Percentiles rank a stretch among this genome's conserved stretches.
phyloP scores from a whole-genome alignment of 2,113 vertebrate genomes.

The Zosterops hypoxanthus region DNA sequence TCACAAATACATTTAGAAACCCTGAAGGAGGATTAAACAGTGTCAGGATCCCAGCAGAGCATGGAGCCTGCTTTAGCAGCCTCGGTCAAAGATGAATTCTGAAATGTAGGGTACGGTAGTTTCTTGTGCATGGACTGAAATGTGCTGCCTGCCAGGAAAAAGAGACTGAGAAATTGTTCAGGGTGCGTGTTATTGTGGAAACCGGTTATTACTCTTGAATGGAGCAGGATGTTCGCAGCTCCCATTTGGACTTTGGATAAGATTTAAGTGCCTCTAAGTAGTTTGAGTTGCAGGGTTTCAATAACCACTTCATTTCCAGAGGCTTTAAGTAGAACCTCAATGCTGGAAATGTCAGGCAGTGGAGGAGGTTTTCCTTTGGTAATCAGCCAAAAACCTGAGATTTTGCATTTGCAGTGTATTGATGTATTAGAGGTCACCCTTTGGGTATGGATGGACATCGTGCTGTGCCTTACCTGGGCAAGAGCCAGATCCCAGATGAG shows the following conservation, averaged over 20 bases:
- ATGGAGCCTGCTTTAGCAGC: accelerated
- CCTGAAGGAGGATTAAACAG: neutral
- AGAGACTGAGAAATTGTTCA: neutral
- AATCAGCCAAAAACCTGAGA: neutral
- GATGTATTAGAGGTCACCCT: neutral
- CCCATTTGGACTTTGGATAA: neutral
- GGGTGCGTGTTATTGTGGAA: accelerated
- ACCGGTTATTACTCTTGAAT: neutral
- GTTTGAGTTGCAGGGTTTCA: neutral
- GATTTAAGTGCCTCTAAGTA: neutral
- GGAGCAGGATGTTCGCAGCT: neutral
- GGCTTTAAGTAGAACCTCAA: neutral
- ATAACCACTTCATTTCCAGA: neutral
- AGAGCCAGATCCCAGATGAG: neutral
- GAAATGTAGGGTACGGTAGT: neutral
- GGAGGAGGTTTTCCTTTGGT: neutral
- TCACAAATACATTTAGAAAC: neutral
- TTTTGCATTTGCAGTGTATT: accelerated
- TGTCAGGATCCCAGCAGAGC: neutral
- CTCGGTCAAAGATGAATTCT: neutral
- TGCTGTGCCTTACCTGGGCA: neutral
- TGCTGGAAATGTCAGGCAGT: neutral
- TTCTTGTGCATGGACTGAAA: accelerated
- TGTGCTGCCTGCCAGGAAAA: neutral
- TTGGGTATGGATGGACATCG: accelerated